A percentile compares a stretch with the other conserved stretches of the same genome.
Evolutionary conservation across 2,797 vertebrate genomes (phyloP).

Genomic region (Scolopax rusticola): DNA sequence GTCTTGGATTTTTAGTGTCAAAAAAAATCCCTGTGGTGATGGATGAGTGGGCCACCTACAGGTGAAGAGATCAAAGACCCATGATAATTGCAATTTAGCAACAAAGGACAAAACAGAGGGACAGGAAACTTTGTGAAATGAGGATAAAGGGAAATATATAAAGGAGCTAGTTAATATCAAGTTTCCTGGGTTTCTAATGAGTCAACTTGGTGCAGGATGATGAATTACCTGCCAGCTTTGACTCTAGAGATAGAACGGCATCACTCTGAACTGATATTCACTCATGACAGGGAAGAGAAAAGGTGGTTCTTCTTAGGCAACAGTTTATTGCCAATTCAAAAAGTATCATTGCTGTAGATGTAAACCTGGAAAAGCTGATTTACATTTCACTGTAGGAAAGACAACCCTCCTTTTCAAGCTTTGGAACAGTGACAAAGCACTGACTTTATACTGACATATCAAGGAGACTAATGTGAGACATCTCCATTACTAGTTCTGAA

Average conservation of each 20-base stretch:
- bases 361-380: background rate
- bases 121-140: conserved; percentile 29
- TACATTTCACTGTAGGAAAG: background rate
- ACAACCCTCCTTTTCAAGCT: background rate
- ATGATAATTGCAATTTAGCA: conserved; percentile 50
- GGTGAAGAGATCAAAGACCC: conserved; percentile 46
- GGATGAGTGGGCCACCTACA: conserved; percentile 25
- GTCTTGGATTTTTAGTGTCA: background rate
- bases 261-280: background rate
- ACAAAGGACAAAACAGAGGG: conserved; percentile 30
- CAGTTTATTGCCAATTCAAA: background rate
- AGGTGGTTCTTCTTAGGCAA: background rate
- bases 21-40: background rate
- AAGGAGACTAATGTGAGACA: background rate
- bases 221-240: conserved; percentile 53
- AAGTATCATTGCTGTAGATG: background rate
- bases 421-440: background rate
- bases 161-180: conserved; percentile 30
- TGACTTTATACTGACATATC: background rate
- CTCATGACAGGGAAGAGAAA: conserved; percentile 14
- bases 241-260: background rate
- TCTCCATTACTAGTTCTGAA: background rate
- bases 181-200: conserved; percentile 48
- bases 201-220: background rate
- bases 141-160: conserved; percentile 14